Base-by-base conservation (phyloP, 2,797 vertebrate genomes). In the Muscicapa striata region DNA sequence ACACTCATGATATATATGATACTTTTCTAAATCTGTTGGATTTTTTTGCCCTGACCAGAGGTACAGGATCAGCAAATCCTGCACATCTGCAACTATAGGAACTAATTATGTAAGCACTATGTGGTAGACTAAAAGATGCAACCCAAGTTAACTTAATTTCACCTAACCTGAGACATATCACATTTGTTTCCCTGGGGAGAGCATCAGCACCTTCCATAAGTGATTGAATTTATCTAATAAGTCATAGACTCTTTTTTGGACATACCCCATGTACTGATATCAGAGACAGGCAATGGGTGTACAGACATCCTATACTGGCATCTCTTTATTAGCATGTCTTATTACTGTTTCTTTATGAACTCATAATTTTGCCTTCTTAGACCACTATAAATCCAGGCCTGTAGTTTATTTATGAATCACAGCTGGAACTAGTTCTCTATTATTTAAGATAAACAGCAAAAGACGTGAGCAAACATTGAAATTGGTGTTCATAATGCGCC, bases 181-280 rank as follows among this genome's bases (percentile, higher is more conserved):
- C 4, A 24, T 70, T 62, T 70, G 9, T 62, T 89, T 86, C 9
- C 38, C 58, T 66, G 18, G 5, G 1, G 6, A 73, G 40, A 48
- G 22, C 11, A 21, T 43, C 61, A 38, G 8, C 16, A 76, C 6
- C 6, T 76, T 15, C 19, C 34, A 10, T 59, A 11, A 49, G 11
- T 38, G 55, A 58, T 2, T 8, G 15, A 24, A 13, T 83, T 82
- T 46, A 26, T 54, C 7, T 73, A 41, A 17, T 36, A 57, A 29
- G 8, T 32, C 20, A 45, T 5, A 82, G 46, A 46, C 5, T 10
- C 0, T 5, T n/a, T 69, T 87, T 51, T 73, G 6, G 15, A 46
- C 13, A 9, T 5, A 17, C 0, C 4, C 0, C 3, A 22, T n/a
- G 7, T n/a, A 23, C 8, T 46, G 20, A 16, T 63, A 55, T 36